Percentiles rank a stretch among this genome's conserved stretches.
These are phyloP conservation scores for Neotoma lepida DNA, from an alignment of 2,113 vertebrate genomes.

Conservation along the genomic window DNA sequence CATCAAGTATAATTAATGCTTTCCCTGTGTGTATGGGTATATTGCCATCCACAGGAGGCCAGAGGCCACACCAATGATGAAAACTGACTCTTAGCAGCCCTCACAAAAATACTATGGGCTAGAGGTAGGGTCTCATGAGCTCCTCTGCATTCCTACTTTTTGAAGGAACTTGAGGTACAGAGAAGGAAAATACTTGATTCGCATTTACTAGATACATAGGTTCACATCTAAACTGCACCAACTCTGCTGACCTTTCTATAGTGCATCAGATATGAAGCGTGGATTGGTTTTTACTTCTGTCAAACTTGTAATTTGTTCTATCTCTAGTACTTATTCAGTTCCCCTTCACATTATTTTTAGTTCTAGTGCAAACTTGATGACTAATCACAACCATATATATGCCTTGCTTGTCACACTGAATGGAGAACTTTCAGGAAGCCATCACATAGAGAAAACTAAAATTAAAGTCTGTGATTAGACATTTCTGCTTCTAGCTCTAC, in stretches of 20 bases:
- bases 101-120: not conserved
- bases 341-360: conserved; percentile 44
- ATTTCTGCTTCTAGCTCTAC: conserved; percentile 45
- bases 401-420: conserved; percentile 49
- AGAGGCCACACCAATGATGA: not conserved
- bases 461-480: conserved; percentile 34
- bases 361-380: conserved; percentile 51
- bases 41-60: not conserved
- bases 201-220: not conserved
- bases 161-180: not conserved
- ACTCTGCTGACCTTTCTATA: not conserved
- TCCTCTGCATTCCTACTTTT: not conserved
- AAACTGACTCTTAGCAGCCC: not conserved
- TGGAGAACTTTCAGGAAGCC: conserved; percentile 26
- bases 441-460: conserved; percentile 23
- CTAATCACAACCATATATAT: conserved; percentile 54
- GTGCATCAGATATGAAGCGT: not conserved
- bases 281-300: not conserved
- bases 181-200: conserved; percentile 10
- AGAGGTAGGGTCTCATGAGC: no score
- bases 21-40: no score
- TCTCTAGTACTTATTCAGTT: not conserved
- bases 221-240: not conserved
- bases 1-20: not conserved
- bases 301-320: conserved; percentile 27